These are phyloP conservation scores for Drosophila phalerata DNA, from an alignment of 2,888 invertebrate species.

Conservation along the genomic window DNA sequence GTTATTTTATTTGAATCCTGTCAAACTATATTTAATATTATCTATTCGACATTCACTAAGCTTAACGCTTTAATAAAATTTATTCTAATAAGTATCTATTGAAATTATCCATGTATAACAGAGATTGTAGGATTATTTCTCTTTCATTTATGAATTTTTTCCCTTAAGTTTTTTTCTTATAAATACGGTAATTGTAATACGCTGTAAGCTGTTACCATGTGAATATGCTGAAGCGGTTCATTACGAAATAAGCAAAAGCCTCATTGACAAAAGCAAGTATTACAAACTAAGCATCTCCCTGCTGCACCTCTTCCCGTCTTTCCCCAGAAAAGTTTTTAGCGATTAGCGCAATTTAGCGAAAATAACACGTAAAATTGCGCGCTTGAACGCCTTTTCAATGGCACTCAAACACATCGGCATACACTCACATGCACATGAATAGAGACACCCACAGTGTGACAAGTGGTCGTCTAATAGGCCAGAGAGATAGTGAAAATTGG, in stretches of 20 bases:
- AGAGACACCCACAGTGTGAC: conserved; percentile 30
- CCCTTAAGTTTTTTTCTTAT: conserved; percentile 19
- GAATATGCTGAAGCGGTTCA: conserved; percentile 51
- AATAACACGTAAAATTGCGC: conserved; percentile 77
- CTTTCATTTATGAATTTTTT: neutral
- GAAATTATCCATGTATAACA: neutral
- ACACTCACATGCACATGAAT: conserved; percentile 14
- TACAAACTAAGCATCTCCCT: conserved; percentile 31
- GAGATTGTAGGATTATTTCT: neutral
- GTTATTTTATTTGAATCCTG: no score
- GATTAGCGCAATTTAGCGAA: conserved; percentile 81
- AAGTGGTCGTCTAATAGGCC: conserved; percentile 48
- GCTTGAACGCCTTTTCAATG: conserved; percentile 80
- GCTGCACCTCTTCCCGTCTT: neutral
- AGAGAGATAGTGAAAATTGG: conserved; percentile 52
- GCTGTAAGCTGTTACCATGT: conserved; percentile 58
- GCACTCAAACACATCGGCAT: conserved; percentile 54
- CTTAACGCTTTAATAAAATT: no score
- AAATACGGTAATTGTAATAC: conserved; percentile 38
- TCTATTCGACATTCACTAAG: no score
- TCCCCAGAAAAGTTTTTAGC: conserved; percentile 69
- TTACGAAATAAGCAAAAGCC: conserved; percentile 37
- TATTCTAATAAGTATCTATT: neutral
- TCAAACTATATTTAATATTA: no score
- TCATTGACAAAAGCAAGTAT: conserved; percentile 45